Conservation (phyloP, 2,888 invertebrate genomes). For the Pseudoips prasinana region DNA sequence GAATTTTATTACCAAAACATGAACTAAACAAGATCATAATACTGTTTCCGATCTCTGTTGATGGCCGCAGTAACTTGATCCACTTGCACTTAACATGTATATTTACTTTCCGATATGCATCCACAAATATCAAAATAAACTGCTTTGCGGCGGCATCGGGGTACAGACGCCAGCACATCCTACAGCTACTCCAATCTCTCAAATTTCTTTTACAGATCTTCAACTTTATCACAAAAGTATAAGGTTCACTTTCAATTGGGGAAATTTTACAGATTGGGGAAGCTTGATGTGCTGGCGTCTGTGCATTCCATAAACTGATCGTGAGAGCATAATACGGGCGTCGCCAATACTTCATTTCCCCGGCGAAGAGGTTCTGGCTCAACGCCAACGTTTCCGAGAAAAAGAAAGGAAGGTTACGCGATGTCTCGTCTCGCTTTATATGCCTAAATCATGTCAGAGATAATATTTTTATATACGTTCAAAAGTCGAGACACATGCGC, state of each 20-base stretch:
- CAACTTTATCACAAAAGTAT: too few species aligned
- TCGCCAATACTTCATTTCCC: slow-evolving; percentile 73
- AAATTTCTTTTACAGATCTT: too few species aligned
- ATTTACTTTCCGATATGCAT: slow-evolving; percentile 38
- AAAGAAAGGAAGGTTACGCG: slow-evolving; percentile 75
- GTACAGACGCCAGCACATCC: too few species aligned
- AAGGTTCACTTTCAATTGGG: too few species aligned
- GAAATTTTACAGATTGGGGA: too few species aligned
- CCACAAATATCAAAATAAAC: slow-evolving; percentile 59
- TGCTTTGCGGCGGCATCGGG: slow-evolving; percentile 44
- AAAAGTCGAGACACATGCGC: slow-evolving; percentile 37
- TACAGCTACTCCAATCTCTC: too few species aligned
- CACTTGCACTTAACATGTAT: too few species aligned
- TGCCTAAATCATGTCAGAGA: slow-evolving; percentile 74
- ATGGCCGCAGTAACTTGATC: too few species aligned
- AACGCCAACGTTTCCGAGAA: slow-evolving; percentile 76
- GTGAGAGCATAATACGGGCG: slow-evolving; percentile 63
- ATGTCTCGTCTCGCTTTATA: slow-evolving; percentile 77
- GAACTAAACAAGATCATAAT: too few species aligned
- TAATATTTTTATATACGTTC: slow-evolving; percentile 58
- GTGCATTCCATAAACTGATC: slow-evolving; percentile 72
- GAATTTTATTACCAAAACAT: too few species aligned
- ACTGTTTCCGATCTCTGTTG: too few species aligned
- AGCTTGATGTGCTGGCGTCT: too few species aligned
- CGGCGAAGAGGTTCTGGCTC: slow-evolving; percentile 64